These are phyloP conservation scores for Aphis gossypii DNA, from an alignment of 1,140 invertebrate genomes.

Conservation along the genomic window DNA sequence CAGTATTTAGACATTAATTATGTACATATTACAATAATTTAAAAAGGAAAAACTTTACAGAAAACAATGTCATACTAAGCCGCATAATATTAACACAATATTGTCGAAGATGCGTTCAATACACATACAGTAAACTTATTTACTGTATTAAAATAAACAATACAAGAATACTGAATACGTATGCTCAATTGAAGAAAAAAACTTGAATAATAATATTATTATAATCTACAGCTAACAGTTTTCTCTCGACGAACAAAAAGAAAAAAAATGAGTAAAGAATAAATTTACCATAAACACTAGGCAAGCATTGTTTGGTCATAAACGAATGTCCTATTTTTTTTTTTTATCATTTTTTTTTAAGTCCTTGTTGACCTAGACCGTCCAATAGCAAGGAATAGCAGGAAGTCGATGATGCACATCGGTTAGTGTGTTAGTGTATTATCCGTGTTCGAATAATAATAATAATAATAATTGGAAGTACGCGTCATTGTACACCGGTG, in stretches of 20 bases:
- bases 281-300: background rate
- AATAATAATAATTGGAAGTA: constrained; percentile 49
- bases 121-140: background rate
- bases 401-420: constrained; percentile 45
- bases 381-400: background rate
- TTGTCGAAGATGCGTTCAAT: background rate
- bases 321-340: constrained; percentile 3
- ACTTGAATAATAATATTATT: background rate
- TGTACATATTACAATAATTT: background rate
- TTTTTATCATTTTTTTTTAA: background rate
- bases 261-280: background rate
- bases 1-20: no score
- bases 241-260: background rate
- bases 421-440: background rate
- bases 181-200: background rate
- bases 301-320: background rate
- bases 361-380: constrained; percentile 15
- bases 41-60: background rate
- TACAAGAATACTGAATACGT: background rate
- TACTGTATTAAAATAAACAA: background rate
- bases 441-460: constrained; percentile 27
- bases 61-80: background rate
- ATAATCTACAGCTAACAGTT: background rate
- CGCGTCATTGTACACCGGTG: constrained; percentile 35
- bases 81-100: no score